These are phyloP conservation scores for Micromys minutus DNA, from an alignment of 2,113 vertebrate species.

Conservation along the genomic window DNA sequence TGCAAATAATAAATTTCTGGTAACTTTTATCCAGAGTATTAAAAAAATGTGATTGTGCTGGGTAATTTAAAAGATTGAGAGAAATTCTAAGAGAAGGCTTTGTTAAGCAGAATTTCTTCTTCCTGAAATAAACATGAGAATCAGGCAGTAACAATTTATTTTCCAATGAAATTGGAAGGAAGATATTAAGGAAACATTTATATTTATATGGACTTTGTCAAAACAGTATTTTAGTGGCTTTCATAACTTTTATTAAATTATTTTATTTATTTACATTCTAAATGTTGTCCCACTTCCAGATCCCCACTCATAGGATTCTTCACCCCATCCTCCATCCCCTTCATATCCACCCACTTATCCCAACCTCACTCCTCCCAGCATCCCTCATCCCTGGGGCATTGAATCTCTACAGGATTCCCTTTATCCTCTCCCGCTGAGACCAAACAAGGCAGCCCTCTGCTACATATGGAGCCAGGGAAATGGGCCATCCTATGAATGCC, in stretches of 20 bases:
- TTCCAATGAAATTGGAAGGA: background rate
- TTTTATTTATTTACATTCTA: no score
- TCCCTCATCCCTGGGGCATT: no score
- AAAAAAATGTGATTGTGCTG: background rate
- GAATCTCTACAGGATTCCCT: no score
- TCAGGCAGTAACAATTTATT: background rate
- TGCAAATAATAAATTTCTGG: constrained; percentile 4
- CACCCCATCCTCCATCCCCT: no score
- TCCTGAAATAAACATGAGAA: background rate
- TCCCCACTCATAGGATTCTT: no score
- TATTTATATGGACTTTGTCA: background rate
- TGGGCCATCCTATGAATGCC: no score
- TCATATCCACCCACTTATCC: no score
- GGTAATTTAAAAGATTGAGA: background rate
- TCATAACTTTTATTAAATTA: background rate
- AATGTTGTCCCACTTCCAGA: no score
- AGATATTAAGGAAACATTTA: background rate
- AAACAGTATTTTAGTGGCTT: background rate
- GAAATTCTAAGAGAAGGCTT: background rate
- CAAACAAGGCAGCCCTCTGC: no score
- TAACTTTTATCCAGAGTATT: background rate
- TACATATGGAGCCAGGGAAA: no score
- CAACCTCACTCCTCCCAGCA: no score
- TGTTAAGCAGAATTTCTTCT: background rate
- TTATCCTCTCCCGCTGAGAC: no score